Evolutionary conservation across 2,113 vertebrate genomes (phyloP).

Genomic region (Passer domesticus): DNA sequence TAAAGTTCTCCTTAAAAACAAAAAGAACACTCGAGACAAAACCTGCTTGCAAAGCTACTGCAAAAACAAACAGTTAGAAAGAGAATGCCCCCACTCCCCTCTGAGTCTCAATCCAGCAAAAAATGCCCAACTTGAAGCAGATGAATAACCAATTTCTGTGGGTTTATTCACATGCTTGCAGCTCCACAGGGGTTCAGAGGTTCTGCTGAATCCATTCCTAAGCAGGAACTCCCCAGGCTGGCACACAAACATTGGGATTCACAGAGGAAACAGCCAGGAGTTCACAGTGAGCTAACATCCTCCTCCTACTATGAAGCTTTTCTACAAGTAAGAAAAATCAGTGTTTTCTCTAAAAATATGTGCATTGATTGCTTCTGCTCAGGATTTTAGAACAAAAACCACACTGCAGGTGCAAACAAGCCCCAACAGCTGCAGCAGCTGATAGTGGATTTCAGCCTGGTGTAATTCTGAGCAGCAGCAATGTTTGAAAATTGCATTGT

Average conservation of each 20-base stretch:
- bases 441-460: neutral
- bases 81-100: neutral
- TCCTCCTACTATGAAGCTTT: neutral
- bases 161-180: neutral
- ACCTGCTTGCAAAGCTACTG: neutral
- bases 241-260: neutral
- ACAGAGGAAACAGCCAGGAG: neutral
- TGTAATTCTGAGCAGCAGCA: neutral
- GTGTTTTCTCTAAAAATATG: neutral
- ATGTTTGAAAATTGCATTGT: neutral
- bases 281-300: neutral
- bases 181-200: neutral
- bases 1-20: constrained; percentile 6
- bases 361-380: neutral
- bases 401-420: neutral
- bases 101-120: neutral
- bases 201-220: neutral
- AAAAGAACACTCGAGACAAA: neutral
- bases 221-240: neutral
- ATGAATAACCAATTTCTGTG: neutral
- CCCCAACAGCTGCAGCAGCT: neutral
- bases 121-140: neutral
- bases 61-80: neutral
- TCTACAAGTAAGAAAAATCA: neutral
- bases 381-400: neutral